Base-by-base conservation (phyloP, 2,797 vertebrate species). In the Erpetoichthys calabaricus region DNA sequence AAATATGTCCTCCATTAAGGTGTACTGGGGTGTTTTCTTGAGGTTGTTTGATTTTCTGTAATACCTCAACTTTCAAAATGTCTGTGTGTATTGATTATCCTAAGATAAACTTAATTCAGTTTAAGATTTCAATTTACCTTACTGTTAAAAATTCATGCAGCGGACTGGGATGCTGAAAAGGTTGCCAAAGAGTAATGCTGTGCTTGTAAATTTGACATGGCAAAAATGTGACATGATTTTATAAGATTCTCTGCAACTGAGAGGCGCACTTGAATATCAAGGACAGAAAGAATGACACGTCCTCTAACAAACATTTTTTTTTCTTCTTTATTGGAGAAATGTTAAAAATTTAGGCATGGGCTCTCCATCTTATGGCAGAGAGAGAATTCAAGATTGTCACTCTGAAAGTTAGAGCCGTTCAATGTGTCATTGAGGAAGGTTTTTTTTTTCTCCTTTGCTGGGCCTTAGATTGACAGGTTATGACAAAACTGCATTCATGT, bases 401-500 rank as follows among this genome's bases (percentile, higher is more conserved):
- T 86, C 80, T 78, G 72, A 81, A 85, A 86, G 80, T 84, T 84
- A 81, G 79, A 76, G 75, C 69, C 77, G 71, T 78, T 77, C 84
- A 83, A 81, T 79, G 81, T 86, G 83, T 85, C 86, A 87, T 76
- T 75, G 81, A 88, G 77, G 74, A 83, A 84, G 72, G 73, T 71
- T 72, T 85, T 82, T 75, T 78, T 78, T 73, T 72, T 79, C 69
- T 76, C 67, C 58, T 57, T 73, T 74, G 67, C 78, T 83, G 77
- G 57, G 70, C 65, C 73, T 66, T 76, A 76, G 85, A 91, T 82
- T 91, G 90, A 88, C 89, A 89, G 81, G 79, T 81, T 71, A 80
- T 87, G 86, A 91, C 85, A 86, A 86, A 86, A 86, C 69, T 72
- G 64, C 70, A 81, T 86, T 87, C 81, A 74, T 85, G 84, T 89